phyloP scores from a whole-genome alignment of 2,113 vertebrate genomes.

The Macquaria ambigua region DNA sequence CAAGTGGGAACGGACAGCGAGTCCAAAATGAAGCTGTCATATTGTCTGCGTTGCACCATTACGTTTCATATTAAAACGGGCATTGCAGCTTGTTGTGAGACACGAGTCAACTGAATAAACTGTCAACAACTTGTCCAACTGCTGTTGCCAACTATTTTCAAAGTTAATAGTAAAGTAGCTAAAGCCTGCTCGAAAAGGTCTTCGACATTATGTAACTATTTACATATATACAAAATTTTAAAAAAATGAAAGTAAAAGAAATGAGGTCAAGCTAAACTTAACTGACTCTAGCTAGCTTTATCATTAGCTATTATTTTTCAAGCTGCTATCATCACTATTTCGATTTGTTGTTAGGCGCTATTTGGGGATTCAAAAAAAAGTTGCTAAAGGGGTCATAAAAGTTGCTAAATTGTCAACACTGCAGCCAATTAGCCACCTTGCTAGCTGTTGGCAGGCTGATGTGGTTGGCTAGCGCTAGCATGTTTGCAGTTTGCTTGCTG shows the following conservation, averaged over 20 bases:
- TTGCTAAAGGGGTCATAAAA: too few species aligned
- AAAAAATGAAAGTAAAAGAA: too few species aligned
- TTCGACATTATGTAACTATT: too few species aligned
- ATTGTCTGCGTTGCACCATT: neutral
- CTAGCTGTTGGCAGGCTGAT: neutral
- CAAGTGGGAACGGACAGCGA: neutral
- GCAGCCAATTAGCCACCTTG: neutral
- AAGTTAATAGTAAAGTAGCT: neutral
- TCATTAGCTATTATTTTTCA: too few species aligned
- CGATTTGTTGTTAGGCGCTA: too few species aligned
- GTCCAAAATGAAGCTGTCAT: neutral
- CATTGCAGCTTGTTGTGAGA: neutral
- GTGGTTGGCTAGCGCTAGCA: neutral
- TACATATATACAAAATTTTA: too few species aligned
- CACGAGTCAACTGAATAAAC: neutral
- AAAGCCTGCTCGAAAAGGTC: neutral
- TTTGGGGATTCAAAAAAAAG: neutral
- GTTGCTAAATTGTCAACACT: too few species aligned
- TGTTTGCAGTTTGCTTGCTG: neutral
- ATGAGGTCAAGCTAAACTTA: too few species aligned
- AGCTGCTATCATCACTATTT: too few species aligned
- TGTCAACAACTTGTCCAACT: neutral
- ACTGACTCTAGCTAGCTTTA: too few species aligned
- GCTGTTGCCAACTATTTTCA: neutral
- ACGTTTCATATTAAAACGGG: neutral